Base-by-base conservation (phyloP, 2,797 vertebrate genomes). In the Carapus acus region DNA sequence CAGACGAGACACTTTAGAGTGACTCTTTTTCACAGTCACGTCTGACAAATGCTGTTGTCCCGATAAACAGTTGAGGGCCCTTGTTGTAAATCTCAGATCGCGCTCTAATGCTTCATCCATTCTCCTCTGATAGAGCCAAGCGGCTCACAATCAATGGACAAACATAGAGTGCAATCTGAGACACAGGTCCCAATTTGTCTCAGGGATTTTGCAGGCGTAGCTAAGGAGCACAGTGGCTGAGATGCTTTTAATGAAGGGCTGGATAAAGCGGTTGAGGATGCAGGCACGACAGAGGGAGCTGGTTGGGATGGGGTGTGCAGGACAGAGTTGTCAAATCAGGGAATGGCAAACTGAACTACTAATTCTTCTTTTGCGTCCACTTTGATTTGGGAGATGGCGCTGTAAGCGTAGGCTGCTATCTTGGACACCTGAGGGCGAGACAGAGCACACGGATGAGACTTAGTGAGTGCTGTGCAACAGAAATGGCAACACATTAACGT, bases 321-420 rank as follows among this genome's bases (percentile, higher is more conserved):
- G 60, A 40, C 63, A 54, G 50, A 49, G 54, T 49, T 0, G 19
- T 8, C 56, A 47, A 68, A 71, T 94, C 91, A 98, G 2, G 94
- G 94, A 79, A 98, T 96, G 69, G 93, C 94, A 85, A 98, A 98
- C 87, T 98, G 94, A 78, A 97, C 94, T 71, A 97, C 94, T 69
- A 98, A 87, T 60, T 98, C 94, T 82, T 98, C 94, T 88, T 96
- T 97, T 53, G 92, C 92, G 13, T 96, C 94, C 73, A 97, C 94
- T 64, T 92, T 92, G 82, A 97, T 96, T 87, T 98, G 95, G 68
- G 94, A 97, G 80, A 97, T 94, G 67, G 94, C 93, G 79, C 94
- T 98, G 87, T 90, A 94, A 80, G 95, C 91, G 0, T 97, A 97
- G 8, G 94, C 94, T 43, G 94, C 94, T 79, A 96, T 93, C 88